Conservation (phyloP, 2,797 vertebrate genomes). For the Chiroxiphia lanceolata region DNA sequence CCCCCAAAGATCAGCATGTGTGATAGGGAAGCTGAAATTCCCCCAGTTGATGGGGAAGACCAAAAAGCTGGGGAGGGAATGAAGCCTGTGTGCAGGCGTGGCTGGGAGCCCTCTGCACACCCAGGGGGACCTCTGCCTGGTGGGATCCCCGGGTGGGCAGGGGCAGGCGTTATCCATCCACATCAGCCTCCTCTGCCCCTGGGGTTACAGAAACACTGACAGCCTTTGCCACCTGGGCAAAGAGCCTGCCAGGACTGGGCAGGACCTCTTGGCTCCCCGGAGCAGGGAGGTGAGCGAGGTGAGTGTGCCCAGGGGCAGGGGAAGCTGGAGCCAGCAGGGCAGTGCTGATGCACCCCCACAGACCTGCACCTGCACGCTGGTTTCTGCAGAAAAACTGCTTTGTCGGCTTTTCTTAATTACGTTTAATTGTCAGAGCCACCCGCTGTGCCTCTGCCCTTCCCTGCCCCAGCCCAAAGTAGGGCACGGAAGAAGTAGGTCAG, state of each 20-base stretch:
- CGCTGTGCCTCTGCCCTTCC: background rate
- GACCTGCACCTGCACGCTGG: background rate
- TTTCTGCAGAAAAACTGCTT: background rate
- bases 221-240: background rate
- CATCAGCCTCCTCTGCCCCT: background rate
- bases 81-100: background rate
- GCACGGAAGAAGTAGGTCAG: conserved; percentile 54
- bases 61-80: background rate
- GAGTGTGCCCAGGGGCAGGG: background rate
- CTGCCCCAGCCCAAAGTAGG: conserved; percentile 17
- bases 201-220: background rate
- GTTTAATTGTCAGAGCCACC: background rate
- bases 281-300: background rate
- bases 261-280: background rate
- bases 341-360: background rate
- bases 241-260: background rate
- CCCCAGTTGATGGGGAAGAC: background rate
- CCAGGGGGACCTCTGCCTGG: accelerated
- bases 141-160: background rate
- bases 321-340: background rate
- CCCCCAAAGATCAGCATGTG: accelerated
- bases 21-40: background rate
- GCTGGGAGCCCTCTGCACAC: background rate
- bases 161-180: accelerated
- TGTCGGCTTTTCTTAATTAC: background rate